Percentiles rank a stretch among this genome's conserved stretches.
phyloP scores from a whole-genome alignment of 2,888 invertebrate genomes.

The Saturnia pavonia region DNA sequence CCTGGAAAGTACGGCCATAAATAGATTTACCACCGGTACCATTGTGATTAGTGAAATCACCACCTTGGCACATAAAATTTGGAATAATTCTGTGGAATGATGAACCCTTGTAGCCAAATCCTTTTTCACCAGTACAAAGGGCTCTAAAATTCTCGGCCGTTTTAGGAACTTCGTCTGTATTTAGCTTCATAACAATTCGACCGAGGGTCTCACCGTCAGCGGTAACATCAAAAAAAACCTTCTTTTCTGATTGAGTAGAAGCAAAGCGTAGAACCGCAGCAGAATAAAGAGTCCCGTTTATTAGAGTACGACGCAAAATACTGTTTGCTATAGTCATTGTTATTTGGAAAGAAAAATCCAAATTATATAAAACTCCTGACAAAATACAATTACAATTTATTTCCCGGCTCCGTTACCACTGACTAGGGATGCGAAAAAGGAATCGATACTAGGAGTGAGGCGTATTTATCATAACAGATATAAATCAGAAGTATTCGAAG shows the following conservation, averaged over 20 bases:
- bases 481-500: no score
- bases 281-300: conserved; percentile 70
- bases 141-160: conserved; percentile 98
- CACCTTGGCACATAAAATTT: conserved; percentile 98
- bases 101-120: conserved; percentile 93
- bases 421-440: no score
- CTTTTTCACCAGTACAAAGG: conserved; percentile 85
- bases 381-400: no score
- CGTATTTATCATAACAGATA: no score
- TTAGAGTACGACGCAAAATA: conserved; percentile 54
- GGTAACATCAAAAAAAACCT: conserved; percentile 94
- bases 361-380: no score
- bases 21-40: conserved; percentile 98
- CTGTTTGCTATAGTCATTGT: conserved; percentile 52
- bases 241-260: conserved; percentile 66
- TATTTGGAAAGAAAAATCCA: background rate
- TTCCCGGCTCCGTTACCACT: no score
- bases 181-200: conserved; percentile 93
- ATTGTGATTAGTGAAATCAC: conserved; percentile 96
- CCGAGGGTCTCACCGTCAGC: conserved; percentile 91
- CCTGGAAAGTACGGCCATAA: conserved; percentile 95
- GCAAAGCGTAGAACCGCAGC: conserved; percentile 68
- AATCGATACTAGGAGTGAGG: no score
- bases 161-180: conserved; percentile 94
- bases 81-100: conserved; percentile 96